Evolutionary conservation across 1,140 invertebrate species (phyloP).

Genomic region (Arion vulgaris): DNA sequence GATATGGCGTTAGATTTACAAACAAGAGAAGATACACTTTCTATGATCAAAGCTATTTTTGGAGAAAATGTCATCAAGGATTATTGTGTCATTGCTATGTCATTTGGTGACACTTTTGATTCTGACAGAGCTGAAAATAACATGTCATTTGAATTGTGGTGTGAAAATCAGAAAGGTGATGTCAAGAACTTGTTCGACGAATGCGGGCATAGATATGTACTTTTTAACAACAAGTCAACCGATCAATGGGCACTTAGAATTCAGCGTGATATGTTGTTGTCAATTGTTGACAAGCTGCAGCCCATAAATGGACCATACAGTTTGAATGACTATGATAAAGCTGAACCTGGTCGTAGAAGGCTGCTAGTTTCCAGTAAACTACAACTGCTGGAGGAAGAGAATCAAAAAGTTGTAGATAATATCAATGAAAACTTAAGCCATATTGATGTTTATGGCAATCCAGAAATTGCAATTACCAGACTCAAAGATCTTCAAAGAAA

Average conservation of each 20-base stretch:
- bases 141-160: background rate
- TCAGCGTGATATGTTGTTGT: background rate
- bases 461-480: background rate
- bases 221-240: slow-evolving; percentile 10
- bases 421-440: background rate
- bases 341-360: background rate
- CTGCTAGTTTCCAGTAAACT: background rate
- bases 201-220: background rate
- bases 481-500: background rate
- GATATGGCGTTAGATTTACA: background rate
- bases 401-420: background rate
- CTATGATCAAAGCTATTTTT: background rate
- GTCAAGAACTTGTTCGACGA: background rate
- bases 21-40: background rate
- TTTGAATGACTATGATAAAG: background rate
- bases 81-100: slow-evolving; percentile 2
- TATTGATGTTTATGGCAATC: background rate
- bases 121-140: background rate
- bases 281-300: background rate
- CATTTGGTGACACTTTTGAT: slow-evolving; percentile 4
- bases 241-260: background rate
- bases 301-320: background rate
- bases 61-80: background rate
- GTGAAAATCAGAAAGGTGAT: background rate
- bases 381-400: background rate